These are phyloP conservation scores for Agapornis canus DNA, from an alignment of 2,797 vertebrate species.

Conservation along the genomic window DNA sequence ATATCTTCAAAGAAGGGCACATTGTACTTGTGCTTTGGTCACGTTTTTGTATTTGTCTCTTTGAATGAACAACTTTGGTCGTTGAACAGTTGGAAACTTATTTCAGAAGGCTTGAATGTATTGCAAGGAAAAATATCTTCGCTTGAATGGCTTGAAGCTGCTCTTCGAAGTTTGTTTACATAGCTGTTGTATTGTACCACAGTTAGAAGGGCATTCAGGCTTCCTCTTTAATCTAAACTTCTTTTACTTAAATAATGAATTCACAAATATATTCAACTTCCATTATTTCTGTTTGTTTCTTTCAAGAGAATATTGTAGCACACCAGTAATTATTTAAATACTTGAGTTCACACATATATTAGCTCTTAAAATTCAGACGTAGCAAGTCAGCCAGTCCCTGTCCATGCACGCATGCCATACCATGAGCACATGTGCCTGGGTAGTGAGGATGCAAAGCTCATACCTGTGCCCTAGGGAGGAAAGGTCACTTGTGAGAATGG, in stretches of 20 bases:
- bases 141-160: constrained; percentile 1
- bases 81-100: constrained; percentile 17
- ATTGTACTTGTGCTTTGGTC: constrained; percentile 34
- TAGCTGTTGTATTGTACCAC: background rate
- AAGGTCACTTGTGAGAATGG: background rate
- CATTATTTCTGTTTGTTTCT: background rate
- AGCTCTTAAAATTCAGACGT: background rate
- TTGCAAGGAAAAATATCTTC: background rate
- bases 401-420: fast-evolving
- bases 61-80: background rate
- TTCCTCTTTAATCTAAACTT: background rate
- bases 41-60: constrained; percentile 1
- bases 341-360: background rate
- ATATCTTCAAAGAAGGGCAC: constrained; percentile 13
- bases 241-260: background rate
- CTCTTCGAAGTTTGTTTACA: constrained; percentile 41
- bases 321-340: background rate
- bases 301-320: background rate
- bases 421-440: fast-evolving
- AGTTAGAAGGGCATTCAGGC: background rate
- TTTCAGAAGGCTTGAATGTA: constrained; percentile 4
- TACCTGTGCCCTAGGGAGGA: background rate
- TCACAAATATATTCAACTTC: background rate
- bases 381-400: background rate
- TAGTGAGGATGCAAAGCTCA: background rate